Base-by-base conservation (phyloP, 2,888 invertebrate genomes). In the Hypolimnas misippus region DNA sequence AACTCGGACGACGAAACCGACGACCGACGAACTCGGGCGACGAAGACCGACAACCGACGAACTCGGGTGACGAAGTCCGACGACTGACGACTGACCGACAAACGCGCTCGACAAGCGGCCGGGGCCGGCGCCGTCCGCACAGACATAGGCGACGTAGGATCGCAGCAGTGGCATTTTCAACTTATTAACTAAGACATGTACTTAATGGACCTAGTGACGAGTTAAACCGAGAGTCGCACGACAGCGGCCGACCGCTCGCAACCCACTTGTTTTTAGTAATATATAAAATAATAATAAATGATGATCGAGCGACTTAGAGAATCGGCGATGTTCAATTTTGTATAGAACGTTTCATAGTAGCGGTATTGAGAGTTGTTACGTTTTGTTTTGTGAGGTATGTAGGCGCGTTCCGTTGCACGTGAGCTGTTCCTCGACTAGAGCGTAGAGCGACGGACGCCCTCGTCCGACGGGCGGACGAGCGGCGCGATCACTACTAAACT, bases 321-420 rank as follows among this genome's bases (percentile, higher is more conserved):
- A 87, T 89, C 89, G 89, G 86, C 89, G 83, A 89, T 87, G 90
- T 91, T 91, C 90, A 90, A 88, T 90, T 91, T 91, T 90, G 90
- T 91, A 91, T 91, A 91, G 90, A 84, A 87, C 85, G 90, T 88
- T 91, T 89, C 89, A 84, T 87, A 86, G 91, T 91, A 91, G 91
- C 81, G 84, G 82, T 89, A 89, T 84, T 84, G 87, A 85, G 81
- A 87, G 87, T 89, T 90, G 90, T 90, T 90, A 88, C 84, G 86
- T 87, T 89, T 86, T 79, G 78, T 86, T 87, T 71, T 86, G 84
- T 82, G 87, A 83, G 82, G 82, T 78, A 73, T 77, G 83, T 79
- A 79, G 79, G 74, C 78, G 78, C 76, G 76, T 70, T 71, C 73
- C 76, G 76, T 63, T 49, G 69, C 68, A 58, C 76, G 76, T 72